Evolutionary conservation across 2,888 invertebrate species (phyloP), one percentile per base, ranked within the genome.

Genomic region (Microctonus hyperodae): DNA sequence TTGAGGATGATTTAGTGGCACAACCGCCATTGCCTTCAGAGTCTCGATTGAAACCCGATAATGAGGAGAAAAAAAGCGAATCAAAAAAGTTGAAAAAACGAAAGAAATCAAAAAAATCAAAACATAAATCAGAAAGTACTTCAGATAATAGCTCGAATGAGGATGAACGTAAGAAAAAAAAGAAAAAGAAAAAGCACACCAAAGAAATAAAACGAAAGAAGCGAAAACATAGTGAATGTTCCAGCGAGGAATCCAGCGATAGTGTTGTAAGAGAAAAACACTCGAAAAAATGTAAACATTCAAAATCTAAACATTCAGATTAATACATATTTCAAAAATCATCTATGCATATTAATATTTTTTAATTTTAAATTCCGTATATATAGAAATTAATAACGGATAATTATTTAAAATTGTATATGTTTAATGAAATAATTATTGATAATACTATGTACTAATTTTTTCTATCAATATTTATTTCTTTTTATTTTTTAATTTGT

Each of bases 241-340:
- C 77, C 5, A 75, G 73, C 23, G 75, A 78, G 62, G 73, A 70
- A 22, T 75, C 77, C 1, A 72, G 68, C 20, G 71, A 72, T 48
- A 73, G 67, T 57, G 67, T 71, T 33, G 68, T 70, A 35, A 72
- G 70, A 58, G 76, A 78, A 40, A 76, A 74, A 61, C 75, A 74
- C 67, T 74, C 78, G 4, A 82, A 81, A 63, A 82, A 82, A 60
- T 80, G 79, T 68, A 82, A 82, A 67, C 76, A 79, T 62, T 81
- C 82, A 0, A 78, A 76, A 65, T 75, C 73, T 25, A 80, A 76
- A 56, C 74, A 75, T 64, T 72, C 75, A 2, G 75, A 77, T 70
- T 76, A 71, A 70, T 69, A 28, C 4, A 25, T 58, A n/a, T 53
- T n/a, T 35, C n/a, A 0, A 44, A 23, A 48, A 13, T 50, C 11